Percentiles rank a stretch among this genome's conserved stretches.
These are phyloP conservation scores for Drosophila aldrichi DNA, from an alignment of 2,888 invertebrate genomes.

Conservation along the genomic window DNA sequence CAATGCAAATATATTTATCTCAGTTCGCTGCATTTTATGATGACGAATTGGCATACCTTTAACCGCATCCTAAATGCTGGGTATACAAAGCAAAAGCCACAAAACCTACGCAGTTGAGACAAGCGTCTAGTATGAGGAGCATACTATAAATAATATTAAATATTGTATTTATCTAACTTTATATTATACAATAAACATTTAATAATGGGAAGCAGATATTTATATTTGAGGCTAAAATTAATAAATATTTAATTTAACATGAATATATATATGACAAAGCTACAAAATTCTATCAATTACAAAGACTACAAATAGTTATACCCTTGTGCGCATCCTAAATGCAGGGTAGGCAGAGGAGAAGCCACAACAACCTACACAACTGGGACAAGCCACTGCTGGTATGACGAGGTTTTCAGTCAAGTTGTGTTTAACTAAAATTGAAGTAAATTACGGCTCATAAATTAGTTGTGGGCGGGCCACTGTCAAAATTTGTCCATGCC, in stretches of 20 bases:
- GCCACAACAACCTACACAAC: constrained; percentile 24
- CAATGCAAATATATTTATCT: too few relatives aligned
- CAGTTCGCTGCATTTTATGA: too few relatives aligned
- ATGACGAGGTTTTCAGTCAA: constrained; percentile 18
- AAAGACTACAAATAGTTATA: not conserved
- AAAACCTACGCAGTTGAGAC: constrained; percentile 3
- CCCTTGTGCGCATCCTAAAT: not conserved
- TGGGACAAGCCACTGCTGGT: constrained; percentile 14
- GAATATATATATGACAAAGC: too few relatives aligned
- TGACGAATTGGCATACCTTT: not conserved
- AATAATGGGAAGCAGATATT: too few relatives aligned
- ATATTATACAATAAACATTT: not conserved
- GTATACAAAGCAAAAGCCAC: constrained; percentile 12
- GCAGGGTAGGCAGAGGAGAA: constrained; percentile 12
- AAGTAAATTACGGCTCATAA: constrained; percentile 42
- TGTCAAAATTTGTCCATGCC: not conserved
- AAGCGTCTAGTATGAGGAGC: too few relatives aligned
- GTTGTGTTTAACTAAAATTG: constrained; percentile 45
- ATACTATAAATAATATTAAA: too few relatives aligned
- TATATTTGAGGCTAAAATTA: too few relatives aligned
- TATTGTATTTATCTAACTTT: too few relatives aligned
- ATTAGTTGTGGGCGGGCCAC: constrained; percentile 14
- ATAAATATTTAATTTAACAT: too few relatives aligned
- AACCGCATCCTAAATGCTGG: not conserved
- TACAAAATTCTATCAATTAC: too few relatives aligned